Evolutionary conservation across 2,113 vertebrate genomes (phyloP).

Genomic region (Cinclus mexicanus): DNA sequence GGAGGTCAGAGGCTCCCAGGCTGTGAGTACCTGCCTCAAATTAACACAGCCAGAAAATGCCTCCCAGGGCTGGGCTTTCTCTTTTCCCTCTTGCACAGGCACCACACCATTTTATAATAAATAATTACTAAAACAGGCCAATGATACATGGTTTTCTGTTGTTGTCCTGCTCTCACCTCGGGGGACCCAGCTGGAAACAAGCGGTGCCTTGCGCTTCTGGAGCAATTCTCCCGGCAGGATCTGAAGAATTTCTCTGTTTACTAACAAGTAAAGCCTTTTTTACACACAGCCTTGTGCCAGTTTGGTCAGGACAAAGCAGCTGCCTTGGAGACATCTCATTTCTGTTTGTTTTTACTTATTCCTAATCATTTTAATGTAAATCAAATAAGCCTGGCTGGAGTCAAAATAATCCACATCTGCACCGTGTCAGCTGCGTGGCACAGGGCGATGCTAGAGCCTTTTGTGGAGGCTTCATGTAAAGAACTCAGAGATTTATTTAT

Average conservation of each 20-base stretch:
- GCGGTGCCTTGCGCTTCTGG: neutral
- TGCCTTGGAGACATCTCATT: neutral
- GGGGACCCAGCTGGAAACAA: neutral
- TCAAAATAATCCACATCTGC: neutral
- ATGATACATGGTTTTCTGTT: neutral
- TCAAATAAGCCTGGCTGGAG: neutral
- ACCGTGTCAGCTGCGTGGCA: fast-evolving
- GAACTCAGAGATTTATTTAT: neutral
- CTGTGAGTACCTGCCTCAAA: neutral
- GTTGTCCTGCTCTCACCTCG: neutral
- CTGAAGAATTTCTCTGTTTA: slow-evolving; percentile 21
- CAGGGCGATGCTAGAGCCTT: fast-evolving
- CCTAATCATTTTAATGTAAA: neutral
- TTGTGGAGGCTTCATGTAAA: neutral
- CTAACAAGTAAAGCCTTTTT: neutral
- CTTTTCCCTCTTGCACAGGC: neutral
- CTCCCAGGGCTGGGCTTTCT: neutral
- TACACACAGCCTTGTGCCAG: neutral
- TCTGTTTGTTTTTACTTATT: slow-evolving; percentile 7
- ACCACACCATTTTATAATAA: neutral
- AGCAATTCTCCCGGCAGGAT: neutral
- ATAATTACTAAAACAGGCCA: neutral
- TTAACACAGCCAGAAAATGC: neutral
- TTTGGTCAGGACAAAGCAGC: neutral
- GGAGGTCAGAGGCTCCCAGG: neutral